phyloP scores from a whole-genome alignment of 2,888 invertebrate species.

The Drosophila emarginata region DNA sequence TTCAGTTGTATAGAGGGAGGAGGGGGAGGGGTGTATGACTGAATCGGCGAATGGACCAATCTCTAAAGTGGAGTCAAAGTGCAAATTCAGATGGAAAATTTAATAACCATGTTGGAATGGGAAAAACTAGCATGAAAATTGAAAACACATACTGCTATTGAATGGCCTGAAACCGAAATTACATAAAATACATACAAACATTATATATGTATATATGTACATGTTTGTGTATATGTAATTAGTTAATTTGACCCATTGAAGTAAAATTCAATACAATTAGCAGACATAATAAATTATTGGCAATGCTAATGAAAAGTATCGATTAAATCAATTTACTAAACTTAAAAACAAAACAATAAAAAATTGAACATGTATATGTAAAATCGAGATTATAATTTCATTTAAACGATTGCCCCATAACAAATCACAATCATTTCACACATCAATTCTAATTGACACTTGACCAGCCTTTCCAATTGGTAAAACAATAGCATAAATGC shows the following conservation, averaged over 20 bases:
- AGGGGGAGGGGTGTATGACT: neutral
- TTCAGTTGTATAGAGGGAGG: neutral
- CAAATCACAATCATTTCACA: constrained; percentile 4
- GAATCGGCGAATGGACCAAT: neutral
- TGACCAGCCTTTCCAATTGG: neutral
- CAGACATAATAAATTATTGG: constrained; percentile 22
- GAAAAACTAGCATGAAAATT: neutral
- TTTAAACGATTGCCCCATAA: neutral
- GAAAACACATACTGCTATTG: neutral
- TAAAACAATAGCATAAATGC: neutral
- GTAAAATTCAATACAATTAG: constrained; percentile 28
- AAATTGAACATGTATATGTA: constrained; percentile 15
- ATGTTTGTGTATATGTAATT: constrained; percentile 24
- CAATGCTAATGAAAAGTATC: constrained; percentile 10
- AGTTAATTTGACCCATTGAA: constrained; percentile 11
- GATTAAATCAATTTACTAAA: constrained; percentile 25
- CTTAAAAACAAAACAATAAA: constrained; percentile 21
- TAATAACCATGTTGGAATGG: constrained; percentile 18
- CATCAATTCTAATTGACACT: constrained; percentile 9
- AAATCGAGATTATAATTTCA: neutral
- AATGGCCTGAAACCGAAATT: neutral
- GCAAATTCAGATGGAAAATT: constrained; percentile 9
- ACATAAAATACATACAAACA: neutral
- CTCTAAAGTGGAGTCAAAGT: constrained; percentile 1
- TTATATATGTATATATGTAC: neutral